These are phyloP conservation scores for Pogonocherus hispidulus DNA, from an alignment of 2,888 invertebrate genomes.

Conservation along the genomic window DNA sequence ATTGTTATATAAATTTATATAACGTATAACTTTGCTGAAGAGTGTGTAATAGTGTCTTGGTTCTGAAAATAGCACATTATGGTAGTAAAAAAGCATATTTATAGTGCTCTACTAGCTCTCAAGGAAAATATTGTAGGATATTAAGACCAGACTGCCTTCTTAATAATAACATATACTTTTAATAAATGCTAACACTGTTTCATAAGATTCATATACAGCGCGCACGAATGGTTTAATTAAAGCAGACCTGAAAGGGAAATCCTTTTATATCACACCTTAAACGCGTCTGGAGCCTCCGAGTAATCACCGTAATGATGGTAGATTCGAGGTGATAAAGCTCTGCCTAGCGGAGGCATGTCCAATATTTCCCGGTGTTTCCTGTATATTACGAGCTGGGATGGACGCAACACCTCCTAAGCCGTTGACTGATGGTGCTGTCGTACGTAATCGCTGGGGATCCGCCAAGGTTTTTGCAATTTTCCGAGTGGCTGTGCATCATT, in stretches of 20 bases:
- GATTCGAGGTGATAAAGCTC: conserved; percentile 56
- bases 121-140: no score
- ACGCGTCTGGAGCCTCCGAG: conserved; percentile 33
- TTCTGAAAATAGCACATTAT: no score
- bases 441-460: conserved; percentile 62
- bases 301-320: conserved; percentile 39
- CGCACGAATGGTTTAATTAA: conserved; percentile 41
- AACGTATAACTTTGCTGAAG: no score
- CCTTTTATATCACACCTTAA: conserved; percentile 41
- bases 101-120: no score
- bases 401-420: conserved; percentile 62
- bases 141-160: no score
- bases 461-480: conserved; percentile 64
- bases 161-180: not conserved
- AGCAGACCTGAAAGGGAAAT: conserved; percentile 43
- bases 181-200: not conserved
- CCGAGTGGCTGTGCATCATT: conserved; percentile 65
- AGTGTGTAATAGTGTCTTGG: no score
- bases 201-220: not conserved
- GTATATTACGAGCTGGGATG: conserved; percentile 55
- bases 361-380: conserved; percentile 58
- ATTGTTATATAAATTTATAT: no score
- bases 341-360: conserved; percentile 50
- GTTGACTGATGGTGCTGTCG: conserved; percentile 64
- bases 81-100: no score